Evolutionary conservation across 1,140 invertebrate genomes (phyloP), one percentile per base, ranked within the genome.

Genomic region (Acromyrmex heyeri): DNA sequence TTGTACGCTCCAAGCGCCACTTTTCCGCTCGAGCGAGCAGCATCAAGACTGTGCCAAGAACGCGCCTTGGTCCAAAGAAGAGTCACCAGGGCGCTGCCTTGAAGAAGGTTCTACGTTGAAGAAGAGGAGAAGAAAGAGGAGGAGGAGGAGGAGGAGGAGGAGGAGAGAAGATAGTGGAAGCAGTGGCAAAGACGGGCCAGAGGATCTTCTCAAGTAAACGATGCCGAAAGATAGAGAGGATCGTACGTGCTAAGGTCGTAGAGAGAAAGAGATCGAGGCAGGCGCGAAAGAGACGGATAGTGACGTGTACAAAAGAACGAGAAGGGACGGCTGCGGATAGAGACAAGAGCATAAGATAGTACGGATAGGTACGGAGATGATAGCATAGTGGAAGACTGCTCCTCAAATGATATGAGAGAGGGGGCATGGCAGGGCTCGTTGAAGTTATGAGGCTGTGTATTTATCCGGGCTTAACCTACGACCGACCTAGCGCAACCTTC

Each of bases 381-480:
- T 30, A 53, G 61, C 10, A 16, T n/a, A 67, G 48, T 70, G 65
- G 65, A 81, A 81, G 50, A 53, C 65, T 18, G 27, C 14, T 69
- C 38, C 44, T 64, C 64, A 75, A 48, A 70, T 55, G 50, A 38
- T 18, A 27, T 14, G 8, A 44, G 8, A 7, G 38, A 44, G 8
- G 8, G 50, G 59, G 50, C 8, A n/a, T 34, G 59, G 30, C 53
- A 44, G 48, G 8, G 55, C 18, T 65, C 16, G 53, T 73, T 30
- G 61, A 82, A 92, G 90, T 92, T 92, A 92, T 89, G 91, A 91
- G 87, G 62, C 78, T 76, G 87, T 79, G 88, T 92, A 92, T 92
- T 92, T 92, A 92, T 92, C 90, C 81, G 65, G 50, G 87, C 90
- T 92, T 92, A 92, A 91, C 91, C 88, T 87, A 90, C 86, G 82